phyloP scores from a whole-genome alignment of 1,140 invertebrate genomes.

The Physella acuta region DNA sequence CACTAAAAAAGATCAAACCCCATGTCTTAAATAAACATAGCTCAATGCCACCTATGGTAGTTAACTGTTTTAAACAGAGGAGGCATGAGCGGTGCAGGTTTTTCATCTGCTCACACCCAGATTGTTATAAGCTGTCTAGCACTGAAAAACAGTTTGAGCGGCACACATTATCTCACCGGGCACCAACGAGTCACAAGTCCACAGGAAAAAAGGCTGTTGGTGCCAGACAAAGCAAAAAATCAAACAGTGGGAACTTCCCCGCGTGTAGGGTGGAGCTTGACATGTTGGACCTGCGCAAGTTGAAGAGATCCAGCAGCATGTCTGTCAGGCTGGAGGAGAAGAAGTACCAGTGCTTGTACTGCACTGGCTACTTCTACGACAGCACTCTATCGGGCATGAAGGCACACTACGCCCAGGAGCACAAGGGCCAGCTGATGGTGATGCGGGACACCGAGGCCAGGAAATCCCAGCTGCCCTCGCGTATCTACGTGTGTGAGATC shows the following conservation, averaged over 20 bases:
- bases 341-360: conserved; percentile 24
- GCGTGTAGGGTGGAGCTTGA: conserved; percentile 13
- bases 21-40: conserved; percentile 12
- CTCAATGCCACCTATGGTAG: conserved; percentile 4
- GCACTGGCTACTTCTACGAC: conserved; percentile 13
- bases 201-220: not conserved
- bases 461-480: conserved; percentile 1
- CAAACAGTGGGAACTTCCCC: not conserved
- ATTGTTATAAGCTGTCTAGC: conserved; percentile 8
- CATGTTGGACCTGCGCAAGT: not conserved
- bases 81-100: not conserved
- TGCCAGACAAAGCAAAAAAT: not conserved
- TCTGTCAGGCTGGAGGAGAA: not conserved
- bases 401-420: conserved; percentile 18
- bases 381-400: conserved; percentile 19
- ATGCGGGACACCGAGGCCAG: conserved; percentile 18
- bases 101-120: conserved; percentile 7
- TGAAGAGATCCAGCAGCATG: not conserved
- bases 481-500: conserved; percentile 24
- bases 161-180: conserved; percentile 7
- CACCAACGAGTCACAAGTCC: not conserved
- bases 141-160: not conserved
- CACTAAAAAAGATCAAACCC: conserved; percentile 16
- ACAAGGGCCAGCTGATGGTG: conserved; percentile 22
- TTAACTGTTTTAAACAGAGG: conserved; percentile 18